A percentile compares a stretch with the other conserved stretches of the same genome.
Conservation (phyloP, 2,797 vertebrate species). For the Mormyrops attenuatus region DNA sequence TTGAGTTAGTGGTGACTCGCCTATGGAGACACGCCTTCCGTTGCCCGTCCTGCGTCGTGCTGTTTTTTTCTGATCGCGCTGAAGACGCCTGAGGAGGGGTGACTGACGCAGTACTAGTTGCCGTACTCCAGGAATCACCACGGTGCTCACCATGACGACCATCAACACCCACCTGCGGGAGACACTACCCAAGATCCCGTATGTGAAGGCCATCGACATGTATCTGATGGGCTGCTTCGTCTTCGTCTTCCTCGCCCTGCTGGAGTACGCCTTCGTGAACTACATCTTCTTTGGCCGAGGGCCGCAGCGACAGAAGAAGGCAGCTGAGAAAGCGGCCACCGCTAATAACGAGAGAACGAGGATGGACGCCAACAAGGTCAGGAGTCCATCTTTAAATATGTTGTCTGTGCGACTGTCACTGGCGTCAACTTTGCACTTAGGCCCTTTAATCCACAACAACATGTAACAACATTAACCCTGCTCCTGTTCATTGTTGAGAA, state of each 20-base stretch:
- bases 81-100: background rate
- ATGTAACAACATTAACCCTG: background rate
- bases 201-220: constrained; percentile 98
- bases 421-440: background rate
- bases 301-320: constrained; percentile 95
- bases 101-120: background rate
- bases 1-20: background rate
- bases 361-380: constrained; percentile 92
- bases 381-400: background rate
- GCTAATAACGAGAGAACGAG: constrained; percentile 92
- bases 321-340: constrained; percentile 77
- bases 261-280: constrained; percentile 96
- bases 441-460: background rate
- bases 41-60: background rate
- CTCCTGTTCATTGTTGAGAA: background rate
- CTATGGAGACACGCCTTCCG: background rate
- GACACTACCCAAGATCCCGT: constrained; percentile 96
- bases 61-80: background rate
- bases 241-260: constrained; percentile 93
- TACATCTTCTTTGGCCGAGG: constrained; percentile 98
- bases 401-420: background rate
- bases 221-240: constrained; percentile 99
- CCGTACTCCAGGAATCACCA: constrained; percentile 79
- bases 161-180: constrained; percentile 96
- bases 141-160: constrained; percentile 97